These are phyloP conservation scores for Scartelaos histophorus DNA, from an alignment of 2,113 vertebrate genomes.

Conservation along the genomic window DNA sequence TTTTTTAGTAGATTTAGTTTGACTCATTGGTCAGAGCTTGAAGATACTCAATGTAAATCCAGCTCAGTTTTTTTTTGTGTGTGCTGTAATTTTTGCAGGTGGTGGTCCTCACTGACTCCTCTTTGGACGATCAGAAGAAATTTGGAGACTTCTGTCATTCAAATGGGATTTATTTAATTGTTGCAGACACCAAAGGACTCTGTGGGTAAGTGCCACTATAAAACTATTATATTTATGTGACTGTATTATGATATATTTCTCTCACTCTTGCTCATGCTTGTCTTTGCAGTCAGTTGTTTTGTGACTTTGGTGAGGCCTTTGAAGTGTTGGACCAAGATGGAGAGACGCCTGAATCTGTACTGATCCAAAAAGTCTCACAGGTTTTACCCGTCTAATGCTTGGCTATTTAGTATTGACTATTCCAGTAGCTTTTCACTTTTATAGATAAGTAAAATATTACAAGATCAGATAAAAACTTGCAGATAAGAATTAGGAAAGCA, in stretches of 20 bases:
- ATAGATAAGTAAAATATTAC: too few relatives aligned
- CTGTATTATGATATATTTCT: background rate
- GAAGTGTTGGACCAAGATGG: constrained; percentile 74
- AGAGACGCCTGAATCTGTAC: constrained; percentile 59
- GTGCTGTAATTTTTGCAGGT: constrained; percentile 71
- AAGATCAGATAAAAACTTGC: too few relatives aligned
- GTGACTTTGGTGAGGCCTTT: constrained; percentile 87
- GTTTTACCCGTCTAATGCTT: constrained; percentile 58
- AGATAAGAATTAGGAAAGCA: too few relatives aligned
- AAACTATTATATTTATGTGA: background rate
- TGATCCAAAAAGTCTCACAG: constrained; percentile 80
- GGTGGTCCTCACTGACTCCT: constrained; percentile 85
- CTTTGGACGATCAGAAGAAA: constrained; percentile 83
- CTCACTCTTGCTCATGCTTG: constrained; percentile 33
- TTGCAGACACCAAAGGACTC: constrained; percentile 84
- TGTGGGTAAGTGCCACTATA: constrained; percentile 83
- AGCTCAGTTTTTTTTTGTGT: too few relatives aligned
- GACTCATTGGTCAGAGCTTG: too few relatives aligned
- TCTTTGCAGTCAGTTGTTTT: constrained; percentile 85
- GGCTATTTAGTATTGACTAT: too few relatives aligned
- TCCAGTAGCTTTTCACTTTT: background rate
- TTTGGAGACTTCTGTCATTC: constrained; percentile 81
- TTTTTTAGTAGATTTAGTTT: too few relatives aligned
- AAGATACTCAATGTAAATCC: too few relatives aligned
- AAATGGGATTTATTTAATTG: constrained; percentile 77